phyloP scores from a whole-genome alignment of 1,140 invertebrate genomes.

The Brachionus koreanus region DNA sequence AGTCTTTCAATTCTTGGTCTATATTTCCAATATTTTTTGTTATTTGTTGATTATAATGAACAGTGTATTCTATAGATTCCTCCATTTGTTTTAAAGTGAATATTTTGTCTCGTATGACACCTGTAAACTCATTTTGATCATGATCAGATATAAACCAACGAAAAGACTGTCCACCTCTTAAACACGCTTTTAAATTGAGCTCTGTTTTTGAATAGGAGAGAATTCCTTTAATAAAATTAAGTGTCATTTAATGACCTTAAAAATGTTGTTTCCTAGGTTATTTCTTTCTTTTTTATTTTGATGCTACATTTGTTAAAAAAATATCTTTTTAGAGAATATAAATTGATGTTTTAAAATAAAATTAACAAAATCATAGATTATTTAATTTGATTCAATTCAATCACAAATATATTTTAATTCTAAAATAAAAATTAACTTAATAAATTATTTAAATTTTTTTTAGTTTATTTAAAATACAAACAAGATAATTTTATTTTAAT shows the following conservation, averaged over 20 bases:
- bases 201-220: slow-evolving; percentile 1
- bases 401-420: no score
- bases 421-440: no score
- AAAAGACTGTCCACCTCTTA: slow-evolving; percentile 38
- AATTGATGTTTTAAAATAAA: not conserved
- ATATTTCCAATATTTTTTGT: not conserved
- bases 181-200: slow-evolving; percentile 29
- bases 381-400: no score
- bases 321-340: not conserved
- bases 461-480: no score
- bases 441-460: no score
- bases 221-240: not conserved
- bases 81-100: not conserved
- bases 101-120: slow-evolving; percentile 10
- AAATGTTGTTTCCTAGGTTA: slow-evolving; percentile 11
- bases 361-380: no score
- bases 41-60: not conserved
- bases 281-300: not conserved
- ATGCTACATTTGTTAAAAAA: not conserved
- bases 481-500: no score
- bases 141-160: not conserved
- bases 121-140: not conserved
- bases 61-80: not conserved
- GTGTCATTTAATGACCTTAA: slow-evolving; percentile 22
- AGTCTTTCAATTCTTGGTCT: not conserved